Evolutionary conservation across 1,140 invertebrate species (phyloP).

Genomic region (Drosophila ohnishii): DNA sequence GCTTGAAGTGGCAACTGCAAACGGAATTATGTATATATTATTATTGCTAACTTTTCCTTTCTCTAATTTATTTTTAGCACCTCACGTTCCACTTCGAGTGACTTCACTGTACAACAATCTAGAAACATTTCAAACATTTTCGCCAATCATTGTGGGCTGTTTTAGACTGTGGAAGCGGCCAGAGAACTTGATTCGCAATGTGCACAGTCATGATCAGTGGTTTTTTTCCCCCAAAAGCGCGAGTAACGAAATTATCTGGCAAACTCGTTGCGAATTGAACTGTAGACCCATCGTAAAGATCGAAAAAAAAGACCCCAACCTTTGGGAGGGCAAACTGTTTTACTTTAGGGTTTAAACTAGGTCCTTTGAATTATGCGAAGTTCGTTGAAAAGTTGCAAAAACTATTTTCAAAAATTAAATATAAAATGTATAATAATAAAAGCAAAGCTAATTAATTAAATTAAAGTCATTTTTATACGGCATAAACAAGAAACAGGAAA

Average conservation of each 20-base stretch:
- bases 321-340: not conserved
- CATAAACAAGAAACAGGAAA: too few species aligned
- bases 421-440: too few species aligned
- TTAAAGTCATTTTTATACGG: too few species aligned
- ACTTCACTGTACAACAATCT: slow-evolving; percentile 44
- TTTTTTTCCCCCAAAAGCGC: slow-evolving; percentile 41
- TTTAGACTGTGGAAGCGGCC: slow-evolving; percentile 35
- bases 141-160: slow-evolving; percentile 55
- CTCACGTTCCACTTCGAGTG: not conserved
- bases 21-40: not conserved
- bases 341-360: not conserved
- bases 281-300: slow-evolving; percentile 23
- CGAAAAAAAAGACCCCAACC: slow-evolving; percentile 19
- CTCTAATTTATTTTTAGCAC: not conserved
- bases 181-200: slow-evolving; percentile 47
- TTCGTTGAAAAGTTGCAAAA: not conserved
- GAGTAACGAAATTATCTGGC: slow-evolving; percentile 42
- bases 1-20: not conserved
- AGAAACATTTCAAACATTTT: slow-evolving; percentile 48
- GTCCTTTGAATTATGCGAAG: not conserved
- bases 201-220: slow-evolving; percentile 52
- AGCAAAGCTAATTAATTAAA: too few species aligned
- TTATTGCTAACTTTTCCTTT: not conserved
- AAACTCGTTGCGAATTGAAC: slow-evolving; percentile 41
- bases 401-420: too few species aligned